Base-by-base conservation (phyloP, 2,888 invertebrate species). In the Polymixis lichenea region DNA sequence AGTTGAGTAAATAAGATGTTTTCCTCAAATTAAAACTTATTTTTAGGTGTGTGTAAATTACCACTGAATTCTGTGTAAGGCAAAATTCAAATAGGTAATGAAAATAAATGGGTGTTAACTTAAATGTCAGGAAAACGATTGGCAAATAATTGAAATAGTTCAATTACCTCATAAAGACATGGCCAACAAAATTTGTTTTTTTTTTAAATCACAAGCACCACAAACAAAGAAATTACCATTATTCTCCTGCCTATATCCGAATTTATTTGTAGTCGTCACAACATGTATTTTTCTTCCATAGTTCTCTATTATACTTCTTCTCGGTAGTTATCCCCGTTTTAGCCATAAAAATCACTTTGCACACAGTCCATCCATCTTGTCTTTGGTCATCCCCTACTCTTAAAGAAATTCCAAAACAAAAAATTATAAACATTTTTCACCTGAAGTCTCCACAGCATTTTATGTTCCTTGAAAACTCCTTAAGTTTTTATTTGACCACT, bases 401-500 rank as follows among this genome's bases (percentile, higher is more conserved):
- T 17, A 51, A 19, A 51, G 51, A 51, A 19, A 51, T 58, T 8
- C 17, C 8, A 60, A 32, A 43, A 38, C 0, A 55, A 55, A 43
- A 0, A 64, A 58, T 11, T 25, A n/a, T 9, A 25, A 73, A 49
- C 7, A 60, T 46, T 32, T 49, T 66, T 60, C 32, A 71, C 43
- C 25, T 56, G 65, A 69, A 79, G 75, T 86, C 91, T 91, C 92
- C 68, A 87, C 66, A 15, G 1, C 49, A 53, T 15, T 88, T 72
- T 15, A 32, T 94, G 90, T 90, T 94, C 95, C 84, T 91, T 91
- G 93, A 94, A 90, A 95, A 95, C 95, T 96, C 94, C 93, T 95
- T 94, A 95, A 96, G 96, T 96, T 96, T 96, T 96, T 96, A 96
- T 96, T 96, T 96, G 96, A 96, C 96, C 96, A 95, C 96, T 96